Evolutionary conservation across 2,888 invertebrate species (phyloP), one percentile per base, ranked within the genome.

Genomic region (Dryadula phaetusa): DNA sequence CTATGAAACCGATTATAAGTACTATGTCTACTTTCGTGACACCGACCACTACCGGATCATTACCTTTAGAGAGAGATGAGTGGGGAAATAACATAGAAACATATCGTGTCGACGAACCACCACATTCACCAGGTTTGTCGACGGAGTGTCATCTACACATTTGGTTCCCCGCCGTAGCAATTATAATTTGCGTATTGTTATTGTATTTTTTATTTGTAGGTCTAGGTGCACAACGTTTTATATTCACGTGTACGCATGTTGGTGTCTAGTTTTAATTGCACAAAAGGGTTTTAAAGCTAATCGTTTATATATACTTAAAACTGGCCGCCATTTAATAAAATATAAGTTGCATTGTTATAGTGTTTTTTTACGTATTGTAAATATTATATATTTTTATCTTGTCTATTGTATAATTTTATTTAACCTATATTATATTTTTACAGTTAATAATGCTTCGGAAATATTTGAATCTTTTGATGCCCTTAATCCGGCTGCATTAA

Each of bases 401-500:
- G 32, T 2, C 2, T 3, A 46, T 44, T 28, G 20, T 1, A 1
- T 6, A 12, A 12, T 2, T 7, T 12, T 20, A 32, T 8, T 3
- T 20, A 28, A 25, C 16, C 2, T 14, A 10, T 47, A 18, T 34
- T 18, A 32, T 20, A 37, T 77, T 61, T 76, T 90, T 90, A 74
- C 86, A 92, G 92, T 80, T 52, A 84, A 85, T 70, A 89, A 90
- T 72, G 82, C 85, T 10, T 84, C 92, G 20, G 92, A 92, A 77
- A 82, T 93, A 66, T 89, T 94, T 71, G 94, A 95, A 79, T 94
- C 93, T 20, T 91, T 94, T 73, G 94, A 95, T 76, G 92, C 82
- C 67, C 83, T 94, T 65, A 94, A 93, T 76, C 94, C 95, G 46
- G 94, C 94, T 70, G 94, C 94, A 16, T 80, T 94, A 74, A 92